Base-by-base conservation (phyloP, 2,888 invertebrate species). In the Anaspis maculata region DNA sequence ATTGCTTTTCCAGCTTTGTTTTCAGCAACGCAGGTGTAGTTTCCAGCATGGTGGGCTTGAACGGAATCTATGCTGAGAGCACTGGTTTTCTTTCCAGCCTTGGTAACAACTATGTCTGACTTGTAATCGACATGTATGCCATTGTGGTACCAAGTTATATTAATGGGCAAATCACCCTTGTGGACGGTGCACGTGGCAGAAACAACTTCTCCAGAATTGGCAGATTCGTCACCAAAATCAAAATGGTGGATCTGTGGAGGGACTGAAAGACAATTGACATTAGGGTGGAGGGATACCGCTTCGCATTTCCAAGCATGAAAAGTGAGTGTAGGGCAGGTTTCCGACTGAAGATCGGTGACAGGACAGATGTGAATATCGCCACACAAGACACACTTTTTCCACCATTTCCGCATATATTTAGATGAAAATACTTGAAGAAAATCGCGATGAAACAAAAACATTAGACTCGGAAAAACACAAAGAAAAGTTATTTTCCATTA, bases 21-120 rank as follows among this genome's bases (percentile, higher is more conserved):
- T 41, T 71, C 73, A 32, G 80, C 83, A 49, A 72, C 72, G 66
- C 84, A 85, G 27, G 81, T 81, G 61, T 84, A 85, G 60, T 76
- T 77, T 41, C 84, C 84, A 30, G 77, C 74, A 61, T 84, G 80
- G 47, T 74, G 66, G 24, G 71, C 72, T 29, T 71, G 69, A 31
- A 77, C 75, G 14, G 73, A 70, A 46, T 75, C 73, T 45, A 78
- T 76, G 49, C 71, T 74, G 44, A 77, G 59, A 41, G 73, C 70
- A 56, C 72, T 73, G 45, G 71, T 69, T 42, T 64, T 64, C 39
- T 65, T 64, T 37, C 63, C 64, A 27, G 61, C 64, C 45, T 59
- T 61, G 28, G 58, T 54, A 30, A 66, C 56, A 4, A 57, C 47
- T 36, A 67, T 52, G 30, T 63, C 62, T 26, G 37, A 32, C 13